Evolutionary conservation across 2,113 vertebrate genomes (phyloP), one percentile per base, ranked within the genome.

Genomic region (Phalacrocorax pelagicus): DNA sequence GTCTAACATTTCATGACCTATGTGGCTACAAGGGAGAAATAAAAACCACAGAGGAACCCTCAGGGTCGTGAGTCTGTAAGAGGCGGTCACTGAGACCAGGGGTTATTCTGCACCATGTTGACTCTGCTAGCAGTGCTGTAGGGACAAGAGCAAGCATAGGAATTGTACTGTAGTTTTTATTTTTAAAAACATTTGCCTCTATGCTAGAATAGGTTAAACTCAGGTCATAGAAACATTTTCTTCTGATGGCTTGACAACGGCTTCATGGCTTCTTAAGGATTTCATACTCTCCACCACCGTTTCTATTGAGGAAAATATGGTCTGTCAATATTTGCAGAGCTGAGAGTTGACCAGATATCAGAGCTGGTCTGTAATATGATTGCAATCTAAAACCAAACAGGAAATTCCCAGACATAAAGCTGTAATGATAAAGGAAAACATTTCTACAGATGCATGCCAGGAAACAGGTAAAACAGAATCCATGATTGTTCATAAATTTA

Each of bases 301-400:
- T 70, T 66, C 52, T n/a, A 7, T 9, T 0, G 21, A 65, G 73
- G 77, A 34, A 82, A 89, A 89, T 19, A 29, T 12, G 30, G 26
- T 10, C 65, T 61, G 16, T 87, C 84, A 91, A 78, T 92, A 77
- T 96, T 94, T 95, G 70, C 71, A 40, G 90, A 92, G 66, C 62
- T 90, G 57, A 81, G 83, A 49, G 80, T 3, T 90, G 78, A 38
- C 61, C 61, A 57, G 36, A 1, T 69, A 34, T 20, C 65, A n/a
- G 91, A 75, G 65, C 40, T 46, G 65, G 7, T 40, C 70, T 81
- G 62, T 47, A 30, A 79, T 92, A 65, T 47, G 22, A 47, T 61
- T 94, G 69, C 77, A 78, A 40, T 57, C 58, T 63, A 51, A 94
- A 87, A 79, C 13, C 47, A 85, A 87, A 81, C 61, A 92, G 65